phyloP scores from a whole-genome alignment of 2,113 vertebrate genomes.

The Lipotes vexillifer region DNA sequence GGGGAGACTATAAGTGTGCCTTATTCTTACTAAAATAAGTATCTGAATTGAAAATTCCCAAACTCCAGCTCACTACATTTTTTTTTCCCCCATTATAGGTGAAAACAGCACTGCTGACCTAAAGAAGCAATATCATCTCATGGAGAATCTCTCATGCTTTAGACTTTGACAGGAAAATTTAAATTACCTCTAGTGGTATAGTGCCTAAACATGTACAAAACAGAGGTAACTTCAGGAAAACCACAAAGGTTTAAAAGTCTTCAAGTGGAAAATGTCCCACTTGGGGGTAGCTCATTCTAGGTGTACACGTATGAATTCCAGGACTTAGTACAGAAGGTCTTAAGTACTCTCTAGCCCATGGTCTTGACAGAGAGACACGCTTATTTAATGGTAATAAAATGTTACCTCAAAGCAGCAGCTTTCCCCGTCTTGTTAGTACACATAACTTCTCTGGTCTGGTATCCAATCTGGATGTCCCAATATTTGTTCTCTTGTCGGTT shows the following conservation, averaged over 20 bases:
- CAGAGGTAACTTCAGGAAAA: not conserved
- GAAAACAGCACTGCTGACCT: not conserved
- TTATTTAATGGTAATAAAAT: not conserved
- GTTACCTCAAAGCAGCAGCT: slow-evolving; percentile 87
- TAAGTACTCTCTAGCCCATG: no score
- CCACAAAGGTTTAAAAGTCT: not conserved
- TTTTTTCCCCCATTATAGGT: not conserved
- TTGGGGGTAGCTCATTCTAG: not conserved
- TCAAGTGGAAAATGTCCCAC: not conserved
- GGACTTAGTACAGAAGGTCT: not conserved
- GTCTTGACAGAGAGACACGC: not conserved
- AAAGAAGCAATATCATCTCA: not conserved
- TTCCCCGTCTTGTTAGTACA: slow-evolving; percentile 93
- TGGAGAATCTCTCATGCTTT: not conserved
- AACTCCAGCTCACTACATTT: not conserved
- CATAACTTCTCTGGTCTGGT: slow-evolving; percentile 90
- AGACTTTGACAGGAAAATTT: not conserved
- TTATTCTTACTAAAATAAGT: slow-evolving; percentile 24
- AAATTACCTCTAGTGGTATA: not conserved
- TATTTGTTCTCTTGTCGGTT: slow-evolving; percentile 93
- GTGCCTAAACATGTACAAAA: not conserved
- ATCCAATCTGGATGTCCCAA: slow-evolving; percentile 97
- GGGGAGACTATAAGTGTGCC: not conserved
- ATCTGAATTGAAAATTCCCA: not conserved
- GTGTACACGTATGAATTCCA: not conserved